phyloP scores from a whole-genome alignment of 2,888 invertebrate genomes.

The Cataglyphis cursor region DNA sequence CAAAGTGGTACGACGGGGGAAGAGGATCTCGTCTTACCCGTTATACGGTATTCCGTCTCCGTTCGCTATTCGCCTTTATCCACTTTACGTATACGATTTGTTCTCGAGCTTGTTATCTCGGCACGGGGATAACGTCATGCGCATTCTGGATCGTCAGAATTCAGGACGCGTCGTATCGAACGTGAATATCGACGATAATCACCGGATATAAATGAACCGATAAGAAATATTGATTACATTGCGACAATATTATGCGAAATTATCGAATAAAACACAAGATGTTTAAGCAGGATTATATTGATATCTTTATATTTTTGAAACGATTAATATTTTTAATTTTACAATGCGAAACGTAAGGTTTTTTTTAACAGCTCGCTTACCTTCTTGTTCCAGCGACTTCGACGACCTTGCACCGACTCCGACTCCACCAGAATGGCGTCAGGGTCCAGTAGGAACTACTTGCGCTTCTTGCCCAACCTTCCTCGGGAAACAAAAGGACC shows the following conservation, averaged over 20 bases:
- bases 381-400: conserved; percentile 93
- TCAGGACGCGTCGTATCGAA: background rate
- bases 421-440: conserved; percentile 95
- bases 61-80: conserved; percentile 42
- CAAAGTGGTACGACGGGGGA: conserved; percentile 55
- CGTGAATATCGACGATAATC: background rate
- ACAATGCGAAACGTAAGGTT: background rate
- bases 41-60: conserved; percentile 41
- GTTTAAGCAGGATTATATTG: background rate
- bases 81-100: conserved; percentile 27
- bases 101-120: conserved; percentile 66
- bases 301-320: background rate
- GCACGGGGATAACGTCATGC: conserved; percentile 60
- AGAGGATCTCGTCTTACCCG: background rate
- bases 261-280: background rate
- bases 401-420: conserved; percentile 93
- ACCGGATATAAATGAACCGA: background rate
- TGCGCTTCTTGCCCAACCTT: conserved; percentile 95
- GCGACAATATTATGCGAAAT: background rate
- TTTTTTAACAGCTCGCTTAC: conserved; percentile 82
- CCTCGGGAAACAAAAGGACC: conserved; percentile 95
- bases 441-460: conserved; percentile 95
- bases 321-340: background rate
- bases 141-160: conserved; percentile 6
- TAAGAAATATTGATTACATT: background rate